A percentile compares a stretch with the other conserved stretches of the same genome.
These are phyloP conservation scores for Sabatieria punctata DNA, from an alignment of 2,888 invertebrate genomes.

Conservation along the genomic window DNA sequence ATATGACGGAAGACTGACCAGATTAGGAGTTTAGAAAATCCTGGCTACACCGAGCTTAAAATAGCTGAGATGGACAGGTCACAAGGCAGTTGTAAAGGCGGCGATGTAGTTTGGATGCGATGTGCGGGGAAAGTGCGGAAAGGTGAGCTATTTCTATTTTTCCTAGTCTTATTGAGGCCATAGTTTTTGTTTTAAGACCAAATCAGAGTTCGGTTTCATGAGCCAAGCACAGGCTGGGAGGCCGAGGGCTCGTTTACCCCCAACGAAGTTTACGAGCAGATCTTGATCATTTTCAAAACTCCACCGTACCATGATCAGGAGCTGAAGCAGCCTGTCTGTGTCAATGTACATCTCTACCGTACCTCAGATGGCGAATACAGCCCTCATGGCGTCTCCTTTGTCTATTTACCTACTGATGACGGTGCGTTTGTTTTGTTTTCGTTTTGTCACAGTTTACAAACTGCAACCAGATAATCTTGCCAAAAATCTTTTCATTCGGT, in stretches of 20 bases:
- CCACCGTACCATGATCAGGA: constrained; percentile 53
- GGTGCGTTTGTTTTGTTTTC: too few species aligned
- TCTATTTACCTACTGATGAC: constrained; percentile 24
- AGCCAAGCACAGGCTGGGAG: constrained; percentile 53
- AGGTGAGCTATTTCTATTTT: constrained; percentile 35
- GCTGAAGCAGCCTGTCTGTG: constrained; percentile 43
- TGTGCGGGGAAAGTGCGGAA: constrained; percentile 65
- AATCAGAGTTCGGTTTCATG: constrained; percentile 62
- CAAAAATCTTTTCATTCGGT: too few species aligned
- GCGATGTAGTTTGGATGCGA: constrained; percentile 58
- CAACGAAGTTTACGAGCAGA: constrained; percentile 70
- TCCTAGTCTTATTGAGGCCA: background rate
- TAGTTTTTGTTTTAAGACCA: constrained; percentile 46
- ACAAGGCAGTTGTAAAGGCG: constrained; percentile 52
- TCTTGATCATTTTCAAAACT: constrained; percentile 43
- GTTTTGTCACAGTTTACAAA: too few species aligned
- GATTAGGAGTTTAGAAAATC: constrained; percentile 1
- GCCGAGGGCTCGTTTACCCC: constrained; percentile 55
- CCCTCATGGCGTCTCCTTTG: constrained; percentile 30
- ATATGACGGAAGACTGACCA: constrained; percentile 6
- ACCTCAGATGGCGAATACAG: constrained; percentile 28
- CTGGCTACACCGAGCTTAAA: constrained; percentile 7
- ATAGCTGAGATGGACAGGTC: constrained; percentile 47
- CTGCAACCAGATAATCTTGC: too few species aligned
- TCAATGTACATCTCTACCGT: constrained; percentile 27